Evolutionary conservation across 2,888 invertebrate genomes (phyloP).

Genomic region (Steromphala cineraria): DNA sequence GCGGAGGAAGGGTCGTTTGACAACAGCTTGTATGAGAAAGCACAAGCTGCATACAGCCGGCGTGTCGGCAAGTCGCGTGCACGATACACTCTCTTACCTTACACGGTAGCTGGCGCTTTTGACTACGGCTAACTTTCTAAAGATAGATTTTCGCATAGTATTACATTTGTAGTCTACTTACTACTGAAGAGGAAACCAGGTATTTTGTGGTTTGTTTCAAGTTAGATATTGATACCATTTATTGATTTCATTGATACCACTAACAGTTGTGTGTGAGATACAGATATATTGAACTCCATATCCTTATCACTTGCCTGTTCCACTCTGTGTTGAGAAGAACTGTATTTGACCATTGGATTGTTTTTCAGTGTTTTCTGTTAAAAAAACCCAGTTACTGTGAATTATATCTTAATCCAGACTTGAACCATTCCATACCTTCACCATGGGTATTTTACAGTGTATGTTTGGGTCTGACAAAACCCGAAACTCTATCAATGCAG

Average conservation of each 20-base stretch:
- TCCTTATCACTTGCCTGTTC: too few species aligned
- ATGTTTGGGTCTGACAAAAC: not conserved
- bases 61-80: not conserved
- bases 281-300: too few species aligned
- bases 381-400: too few species aligned
- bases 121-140: not conserved
- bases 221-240: not conserved
- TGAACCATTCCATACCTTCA: conserved; percentile 1
- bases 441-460: not conserved
- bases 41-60: not conserved
- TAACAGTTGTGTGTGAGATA: too few species aligned
- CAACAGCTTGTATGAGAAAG: not conserved
- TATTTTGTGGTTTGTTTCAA: not conserved
- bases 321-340: too few species aligned
- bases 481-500: not conserved
- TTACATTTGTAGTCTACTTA: conserved; percentile 2
- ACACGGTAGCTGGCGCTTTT: conserved; percentile 6
- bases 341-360: too few species aligned
- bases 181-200: not conserved
- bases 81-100: not conserved
- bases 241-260: not conserved
- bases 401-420: not conserved
- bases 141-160: conserved; percentile 10
- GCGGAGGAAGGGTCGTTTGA: not conserved
- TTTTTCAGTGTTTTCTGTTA: too few species aligned